A percentile compares a stretch with the other conserved stretches of the same genome.
These are phyloP conservation scores for Semaprochilodus insignis DNA, from an alignment of 2,797 vertebrate genomes.

Conservation along the genomic window DNA sequence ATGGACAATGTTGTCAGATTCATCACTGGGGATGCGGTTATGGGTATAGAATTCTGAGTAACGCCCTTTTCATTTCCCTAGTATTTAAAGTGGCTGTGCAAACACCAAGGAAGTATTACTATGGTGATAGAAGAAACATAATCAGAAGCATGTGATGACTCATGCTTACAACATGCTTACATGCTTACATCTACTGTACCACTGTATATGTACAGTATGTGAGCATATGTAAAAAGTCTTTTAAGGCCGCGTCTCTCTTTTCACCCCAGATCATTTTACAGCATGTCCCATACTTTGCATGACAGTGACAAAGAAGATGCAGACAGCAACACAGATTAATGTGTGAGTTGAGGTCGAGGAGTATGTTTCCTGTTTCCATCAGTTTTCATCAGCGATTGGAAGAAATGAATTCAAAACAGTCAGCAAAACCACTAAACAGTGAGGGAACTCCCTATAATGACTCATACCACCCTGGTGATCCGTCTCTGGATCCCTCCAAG, in stretches of 20 bases:
- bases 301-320: conserved; percentile 13
- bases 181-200: background rate
- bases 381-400: background rate
- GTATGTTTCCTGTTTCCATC: background rate
- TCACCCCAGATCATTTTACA: background rate
- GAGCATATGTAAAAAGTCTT: background rate
- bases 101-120: conserved; percentile 4
- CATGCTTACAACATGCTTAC: background rate
- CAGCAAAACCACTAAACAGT: background rate
- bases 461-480: conserved; percentile 16
- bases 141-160: background rate
- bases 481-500: background rate
- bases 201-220: background rate
- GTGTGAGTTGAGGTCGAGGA: background rate
- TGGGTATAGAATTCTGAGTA: background rate
- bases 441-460: conserved; percentile 55
- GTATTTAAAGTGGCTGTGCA: background rate
- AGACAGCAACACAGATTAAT: background rate
- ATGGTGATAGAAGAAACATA: conserved; percentile 16
- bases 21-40: background rate
- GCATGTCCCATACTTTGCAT: background rate
- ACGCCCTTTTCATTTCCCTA: conserved; percentile 21
- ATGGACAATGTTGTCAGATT: background rate
- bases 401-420: background rate
- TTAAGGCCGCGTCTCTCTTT: background rate